Percentiles rank a stretch among this genome's conserved stretches.
These are phyloP conservation scores for Hermaeophaga mercurialis DNA, from an alignment of 2,888 invertebrate species.

Conservation along the genomic window DNA sequence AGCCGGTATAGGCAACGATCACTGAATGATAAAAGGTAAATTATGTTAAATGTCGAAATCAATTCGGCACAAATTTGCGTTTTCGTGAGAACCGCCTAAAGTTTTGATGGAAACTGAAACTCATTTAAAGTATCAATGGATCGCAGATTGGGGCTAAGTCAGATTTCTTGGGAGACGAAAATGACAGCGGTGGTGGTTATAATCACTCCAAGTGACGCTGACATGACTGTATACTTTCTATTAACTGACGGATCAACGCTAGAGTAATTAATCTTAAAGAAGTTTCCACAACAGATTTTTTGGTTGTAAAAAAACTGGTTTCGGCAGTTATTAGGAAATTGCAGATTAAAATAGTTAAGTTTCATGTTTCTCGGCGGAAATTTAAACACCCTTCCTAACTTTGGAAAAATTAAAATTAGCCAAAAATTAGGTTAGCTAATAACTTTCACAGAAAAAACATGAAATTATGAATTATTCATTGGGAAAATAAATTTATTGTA, in stretches of 20 bases:
- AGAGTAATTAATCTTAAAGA: neutral
- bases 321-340: too few species aligned
- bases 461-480: too few species aligned
- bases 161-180: neutral
- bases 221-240: slow-evolving; percentile 5
- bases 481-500: too few species aligned
- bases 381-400: too few species aligned
- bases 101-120: slow-evolving; percentile 19
- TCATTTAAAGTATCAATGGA: slow-evolving; percentile 15
- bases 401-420: too few species aligned
- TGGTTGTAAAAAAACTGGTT: too few species aligned
- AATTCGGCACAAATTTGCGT: neutral
- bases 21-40: neutral
- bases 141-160: slow-evolving; percentile 5
- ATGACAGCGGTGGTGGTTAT: neutral
- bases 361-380: too few species aligned
- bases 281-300: too few species aligned
- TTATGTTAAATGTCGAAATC: neutral
- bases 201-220: slow-evolving; percentile 3
- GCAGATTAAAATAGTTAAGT: too few species aligned
- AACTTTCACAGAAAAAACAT: too few species aligned
- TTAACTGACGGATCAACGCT: neutral
- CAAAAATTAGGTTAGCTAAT: too few species aligned
- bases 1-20: neutral
- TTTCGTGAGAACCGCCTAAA: neutral